Evolutionary conservation across 2,888 invertebrate species (phyloP).

Genomic region (Disparrhopalites patrizii): DNA sequence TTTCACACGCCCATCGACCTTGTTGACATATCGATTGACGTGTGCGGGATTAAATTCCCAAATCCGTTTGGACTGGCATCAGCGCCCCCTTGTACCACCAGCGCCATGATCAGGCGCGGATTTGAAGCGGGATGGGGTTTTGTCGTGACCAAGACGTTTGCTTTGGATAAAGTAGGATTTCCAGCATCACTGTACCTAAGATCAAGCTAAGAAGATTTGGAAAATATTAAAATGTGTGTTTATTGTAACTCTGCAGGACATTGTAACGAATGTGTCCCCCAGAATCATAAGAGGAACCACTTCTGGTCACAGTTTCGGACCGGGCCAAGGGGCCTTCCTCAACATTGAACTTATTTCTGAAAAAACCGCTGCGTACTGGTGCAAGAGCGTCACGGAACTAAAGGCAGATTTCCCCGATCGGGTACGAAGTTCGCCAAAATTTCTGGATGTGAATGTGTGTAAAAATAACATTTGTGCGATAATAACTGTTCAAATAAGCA

Average conservation of each 20-base stretch:
- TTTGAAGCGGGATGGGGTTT: constrained; percentile 98
- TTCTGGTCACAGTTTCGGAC: constrained; percentile 85
- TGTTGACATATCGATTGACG: constrained; percentile 86
- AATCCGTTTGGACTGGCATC: constrained; percentile 98
- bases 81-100: constrained; percentile 91
- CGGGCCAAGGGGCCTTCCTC: constrained; percentile 92
- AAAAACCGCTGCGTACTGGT: constrained; percentile 92
- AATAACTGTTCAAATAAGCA: background rate
- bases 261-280: constrained; percentile 95
- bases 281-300: constrained; percentile 92
- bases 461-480: too few species aligned
- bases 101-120: constrained; percentile 90
- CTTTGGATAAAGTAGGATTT: constrained; percentile 89
- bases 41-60: constrained; percentile 89
- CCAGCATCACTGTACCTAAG: too few species aligned
- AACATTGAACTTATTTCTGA: constrained; percentile 98
- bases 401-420: constrained; percentile 88
- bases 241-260: constrained; percentile 61
- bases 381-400: constrained; percentile 76
- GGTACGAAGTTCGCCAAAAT: too few species aligned
- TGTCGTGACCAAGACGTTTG: constrained; percentile 95
- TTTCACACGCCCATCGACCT: constrained; percentile 90
- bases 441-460: too few species aligned
- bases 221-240: constrained; percentile 1
- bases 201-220: too few species aligned